A percentile compares a stretch with the other conserved stretches of the same genome.
These are phyloP conservation scores for Calameuta pallipes DNA, from an alignment of 2,888 invertebrate genomes.

Conservation along the genomic window DNA sequence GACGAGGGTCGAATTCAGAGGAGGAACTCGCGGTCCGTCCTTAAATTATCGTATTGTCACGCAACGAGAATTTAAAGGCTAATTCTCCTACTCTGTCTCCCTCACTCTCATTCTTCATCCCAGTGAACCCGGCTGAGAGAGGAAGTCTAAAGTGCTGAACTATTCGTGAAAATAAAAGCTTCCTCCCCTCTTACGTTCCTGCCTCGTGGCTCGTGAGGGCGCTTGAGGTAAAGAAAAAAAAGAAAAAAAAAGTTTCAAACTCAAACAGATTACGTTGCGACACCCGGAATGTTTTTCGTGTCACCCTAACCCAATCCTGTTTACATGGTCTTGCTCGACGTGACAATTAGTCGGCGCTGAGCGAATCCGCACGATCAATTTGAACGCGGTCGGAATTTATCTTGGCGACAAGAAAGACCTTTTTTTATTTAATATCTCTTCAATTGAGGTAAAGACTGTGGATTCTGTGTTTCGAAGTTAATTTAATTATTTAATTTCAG, in stretches of 20 bases:
- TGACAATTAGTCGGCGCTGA: not conserved
- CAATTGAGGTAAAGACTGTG: too few species aligned
- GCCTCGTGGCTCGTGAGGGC: not conserved
- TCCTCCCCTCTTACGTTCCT: not conserved
- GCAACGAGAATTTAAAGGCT: slow-evolving; percentile 11
- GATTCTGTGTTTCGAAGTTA: too few species aligned
- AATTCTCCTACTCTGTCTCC: not conserved
- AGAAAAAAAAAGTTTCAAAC: not conserved
- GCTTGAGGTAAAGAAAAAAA: too few species aligned
- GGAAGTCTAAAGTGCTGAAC: not conserved
- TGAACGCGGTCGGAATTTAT: not conserved
- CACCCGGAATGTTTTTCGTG: not conserved
- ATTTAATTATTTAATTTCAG: too few species aligned
- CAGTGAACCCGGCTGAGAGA: not conserved
- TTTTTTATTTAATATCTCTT: not conserved
- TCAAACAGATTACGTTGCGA: not conserved
- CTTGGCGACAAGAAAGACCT: not conserved
- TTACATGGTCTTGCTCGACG: not conserved
- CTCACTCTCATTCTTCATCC: not conserved
- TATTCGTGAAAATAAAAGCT: not conserved
- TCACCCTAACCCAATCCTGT: not conserved
- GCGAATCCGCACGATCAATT: not conserved
- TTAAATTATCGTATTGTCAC: slow-evolving; percentile 18
- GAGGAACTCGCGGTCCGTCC: too few species aligned
- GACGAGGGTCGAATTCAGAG: slow-evolving; percentile 36